Evolutionary conservation across 92 coral and sea anemone genomes (phyloP).

Genomic region (Phenganax stokvisi): DNA sequence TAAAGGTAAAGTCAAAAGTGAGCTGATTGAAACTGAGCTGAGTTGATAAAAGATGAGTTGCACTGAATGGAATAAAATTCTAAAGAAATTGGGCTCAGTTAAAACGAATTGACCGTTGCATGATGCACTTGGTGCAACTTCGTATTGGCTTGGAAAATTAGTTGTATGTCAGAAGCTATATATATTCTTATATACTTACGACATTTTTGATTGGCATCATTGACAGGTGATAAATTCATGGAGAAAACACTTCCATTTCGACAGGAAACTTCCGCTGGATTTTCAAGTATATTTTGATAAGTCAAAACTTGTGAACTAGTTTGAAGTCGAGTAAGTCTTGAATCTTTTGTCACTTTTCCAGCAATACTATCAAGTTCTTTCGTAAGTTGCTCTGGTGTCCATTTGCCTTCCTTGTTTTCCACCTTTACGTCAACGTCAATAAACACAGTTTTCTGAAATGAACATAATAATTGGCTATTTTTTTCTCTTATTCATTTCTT

Average conservation of each 20-base stretch:
- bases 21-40: too few species aligned
- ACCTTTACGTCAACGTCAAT: slow-evolving; percentile 68
- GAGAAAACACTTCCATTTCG: slow-evolving; percentile 67
- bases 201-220: not conserved
- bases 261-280: slow-evolving; percentile 56
- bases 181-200: slow-evolving; percentile 18
- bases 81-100: too few species aligned
- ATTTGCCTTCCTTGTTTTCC: slow-evolving; percentile 45
- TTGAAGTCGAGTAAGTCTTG: slow-evolving; percentile 49
- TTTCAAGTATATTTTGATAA: slow-evolving; percentile 30
- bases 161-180: too few species aligned
- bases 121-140: too few species aligned
- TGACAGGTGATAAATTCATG: slow-evolving; percentile 45
- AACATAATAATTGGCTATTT: not conserved
- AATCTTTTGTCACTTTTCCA: slow-evolving; percentile 33
- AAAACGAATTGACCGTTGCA: too few species aligned
- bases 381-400: slow-evolving; percentile 39
- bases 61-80: too few species aligned
- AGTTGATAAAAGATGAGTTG: too few species aligned
- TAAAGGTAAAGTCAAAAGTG: too few species aligned
- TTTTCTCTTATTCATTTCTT: not conserved
- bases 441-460: slow-evolving; percentile 52
- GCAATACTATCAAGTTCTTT: slow-evolving; percentile 52
- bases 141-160: too few species aligned
- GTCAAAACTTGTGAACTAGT: slow-evolving; percentile 40